These are phyloP conservation scores for Oenanthe oenanthe DNA, from an alignment of 2,113 vertebrate genomes.

Conservation along the genomic window DNA sequence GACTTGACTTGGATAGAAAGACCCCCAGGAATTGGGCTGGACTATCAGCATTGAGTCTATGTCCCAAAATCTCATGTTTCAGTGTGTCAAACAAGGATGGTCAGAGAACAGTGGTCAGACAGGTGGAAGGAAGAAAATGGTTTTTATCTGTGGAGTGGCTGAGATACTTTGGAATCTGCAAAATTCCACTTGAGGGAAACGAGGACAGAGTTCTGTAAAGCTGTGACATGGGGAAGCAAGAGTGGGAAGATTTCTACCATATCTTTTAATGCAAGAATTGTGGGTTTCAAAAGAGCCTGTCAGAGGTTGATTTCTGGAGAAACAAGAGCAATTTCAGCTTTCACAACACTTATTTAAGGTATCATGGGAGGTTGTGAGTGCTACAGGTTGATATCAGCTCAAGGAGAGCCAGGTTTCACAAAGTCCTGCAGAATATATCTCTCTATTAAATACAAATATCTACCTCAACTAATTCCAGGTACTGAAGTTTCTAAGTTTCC, in stretches of 20 bases:
- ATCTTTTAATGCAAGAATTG: neutral
- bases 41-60: neutral
- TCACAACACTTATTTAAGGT: rapidly evolving
- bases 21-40: neutral
- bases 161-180: neutral
- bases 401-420: neutral
- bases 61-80: neutral
- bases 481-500: neutral
- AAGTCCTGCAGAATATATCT: neutral
- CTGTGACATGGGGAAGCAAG: neutral
- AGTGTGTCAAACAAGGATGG: neutral
- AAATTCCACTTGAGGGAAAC: neutral
- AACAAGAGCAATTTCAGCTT: neutral
- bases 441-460: neutral
- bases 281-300: neutral
- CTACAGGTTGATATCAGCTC: neutral
- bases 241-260: neutral
- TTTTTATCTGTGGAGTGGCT: rapidly evolving
- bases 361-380: rapidly evolving
- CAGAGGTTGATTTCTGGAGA: neutral
- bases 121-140: neutral
- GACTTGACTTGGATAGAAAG: neutral
- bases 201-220: neutral
- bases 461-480: neutral
- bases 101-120: neutral